phyloP scores from a whole-genome alignment of 2,797 vertebrate species.

The Pipistrellus pipistrellus region DNA sequence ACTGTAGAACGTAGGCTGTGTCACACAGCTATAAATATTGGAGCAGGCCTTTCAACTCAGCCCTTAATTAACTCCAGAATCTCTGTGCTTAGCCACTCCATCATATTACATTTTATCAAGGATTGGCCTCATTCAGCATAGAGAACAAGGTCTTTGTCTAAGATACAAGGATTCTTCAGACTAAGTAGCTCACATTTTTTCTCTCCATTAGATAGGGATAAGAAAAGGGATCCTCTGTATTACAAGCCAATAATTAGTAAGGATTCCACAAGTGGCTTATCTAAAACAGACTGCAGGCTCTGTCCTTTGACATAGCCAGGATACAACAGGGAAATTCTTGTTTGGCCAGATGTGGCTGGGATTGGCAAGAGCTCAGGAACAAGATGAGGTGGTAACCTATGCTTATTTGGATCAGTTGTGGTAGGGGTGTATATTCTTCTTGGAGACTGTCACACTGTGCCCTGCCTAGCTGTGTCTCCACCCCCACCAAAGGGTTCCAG shows the following conservation, averaged over 20 bases:
- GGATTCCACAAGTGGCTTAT: neutral
- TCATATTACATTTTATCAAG: neutral
- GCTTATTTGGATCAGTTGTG: neutral
- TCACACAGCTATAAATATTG: neutral
- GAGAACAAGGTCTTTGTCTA: slow-evolving; percentile 32
- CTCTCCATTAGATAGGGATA: neutral
- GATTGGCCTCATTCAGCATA: slow-evolving; percentile 23
- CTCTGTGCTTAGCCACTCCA: neutral
- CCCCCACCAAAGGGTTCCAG: neutral
- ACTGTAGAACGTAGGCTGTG: neutral
- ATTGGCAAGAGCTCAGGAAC: neutral
- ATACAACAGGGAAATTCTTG: neutral
- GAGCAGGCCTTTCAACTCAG: neutral
- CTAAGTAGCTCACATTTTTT: neutral
- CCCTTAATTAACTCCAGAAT: neutral
- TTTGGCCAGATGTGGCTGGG: neutral
- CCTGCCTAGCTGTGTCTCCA: rapidly evolving
- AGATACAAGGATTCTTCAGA: neutral
- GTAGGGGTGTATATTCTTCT: too few relatives aligned
- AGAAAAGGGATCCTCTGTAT: slow-evolving; percentile 32
- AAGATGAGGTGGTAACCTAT: neutral
- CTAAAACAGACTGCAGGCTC: neutral
- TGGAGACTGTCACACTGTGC: neutral
- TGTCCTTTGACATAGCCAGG: neutral
- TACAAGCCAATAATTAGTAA: neutral